Percentiles rank a stretch among this genome's conserved stretches.
Conservation (phyloP, 1,140 invertebrate genomes). For the Drosophila bifasciata region DNA sequence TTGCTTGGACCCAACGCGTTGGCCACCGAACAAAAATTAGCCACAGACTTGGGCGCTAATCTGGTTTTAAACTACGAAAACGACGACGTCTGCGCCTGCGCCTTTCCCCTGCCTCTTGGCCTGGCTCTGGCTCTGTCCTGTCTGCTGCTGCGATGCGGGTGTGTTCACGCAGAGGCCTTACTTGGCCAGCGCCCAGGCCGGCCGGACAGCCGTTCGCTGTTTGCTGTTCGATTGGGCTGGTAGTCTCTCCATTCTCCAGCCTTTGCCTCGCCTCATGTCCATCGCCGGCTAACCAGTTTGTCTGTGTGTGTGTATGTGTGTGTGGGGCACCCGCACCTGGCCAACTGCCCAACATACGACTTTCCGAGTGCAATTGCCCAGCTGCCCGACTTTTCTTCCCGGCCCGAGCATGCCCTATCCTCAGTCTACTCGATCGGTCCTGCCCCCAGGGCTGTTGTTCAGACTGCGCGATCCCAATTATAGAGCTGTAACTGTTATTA, state of each 20-base stretch:
- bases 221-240: constrained; percentile 7
- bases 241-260: constrained; percentile 30
- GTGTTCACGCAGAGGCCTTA: constrained; percentile 53
- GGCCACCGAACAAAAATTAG: constrained; percentile 68
- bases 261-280: constrained; percentile 54
- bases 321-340: constrained; percentile 77
- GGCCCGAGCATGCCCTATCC: constrained; percentile 29
- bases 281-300: constrained; percentile 56
- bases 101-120: no score
- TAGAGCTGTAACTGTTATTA: constrained; percentile 18
- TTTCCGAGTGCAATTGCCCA: constrained; percentile 44
- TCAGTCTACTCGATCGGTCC: constrained; percentile 13
- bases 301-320: constrained; percentile 56
- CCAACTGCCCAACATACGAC: constrained; percentile 77
- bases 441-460: constrained; percentile 26
- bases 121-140: constrained; percentile 19
- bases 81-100: not conserved
- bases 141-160: constrained; percentile 78
- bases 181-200: constrained; percentile 20
- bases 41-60: constrained; percentile 80
- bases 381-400: constrained; percentile 51
- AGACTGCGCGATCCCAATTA: constrained; percentile 20
- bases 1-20: constrained; percentile 62
- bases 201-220: constrained; percentile 8
- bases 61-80: constrained; percentile 72